phyloP scores from a whole-genome alignment of 2,113 vertebrate genomes.

The Corythornis cristatus region DNA sequence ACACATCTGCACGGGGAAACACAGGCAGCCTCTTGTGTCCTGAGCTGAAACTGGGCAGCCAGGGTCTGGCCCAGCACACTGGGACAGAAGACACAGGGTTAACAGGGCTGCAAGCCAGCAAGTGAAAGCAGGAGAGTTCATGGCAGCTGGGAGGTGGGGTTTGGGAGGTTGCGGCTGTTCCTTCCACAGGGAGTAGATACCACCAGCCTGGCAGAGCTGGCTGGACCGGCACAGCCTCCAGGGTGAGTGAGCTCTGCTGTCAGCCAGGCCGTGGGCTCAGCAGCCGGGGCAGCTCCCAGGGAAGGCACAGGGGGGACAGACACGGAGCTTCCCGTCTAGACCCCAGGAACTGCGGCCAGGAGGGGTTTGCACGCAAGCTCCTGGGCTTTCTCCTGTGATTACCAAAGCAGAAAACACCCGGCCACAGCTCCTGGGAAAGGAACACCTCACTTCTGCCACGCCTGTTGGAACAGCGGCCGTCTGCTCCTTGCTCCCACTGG shows the following conservation, averaged over 20 bases:
- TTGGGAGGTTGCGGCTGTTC: not conserved
- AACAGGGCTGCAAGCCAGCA: not conserved
- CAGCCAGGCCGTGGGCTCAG: not conserved
- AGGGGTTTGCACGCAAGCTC: not conserved
- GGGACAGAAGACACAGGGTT: not conserved
- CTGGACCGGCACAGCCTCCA: not conserved
- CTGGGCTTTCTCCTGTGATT: not conserved
- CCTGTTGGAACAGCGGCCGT: fast-evolving
- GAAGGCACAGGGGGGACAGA: not conserved
- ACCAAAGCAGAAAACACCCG: not conserved
- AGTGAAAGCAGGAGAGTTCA: not conserved
- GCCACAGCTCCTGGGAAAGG: not conserved
- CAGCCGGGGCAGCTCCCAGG: not conserved
- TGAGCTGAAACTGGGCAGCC: not conserved
- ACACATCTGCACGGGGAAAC: not conserved
- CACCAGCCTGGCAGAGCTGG: not conserved
- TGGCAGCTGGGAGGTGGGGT: not conserved
- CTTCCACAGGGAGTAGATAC: not conserved
- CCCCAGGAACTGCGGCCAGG: not conserved
- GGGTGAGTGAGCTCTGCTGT: not conserved
- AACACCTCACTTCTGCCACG: not conserved
- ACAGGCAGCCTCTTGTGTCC: not conserved
- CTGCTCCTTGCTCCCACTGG: not conserved
- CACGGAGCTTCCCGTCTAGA: slow-evolving; percentile 36
- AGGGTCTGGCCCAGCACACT: fast-evolving